Percentiles rank a stretch among this genome's conserved stretches.
These are phyloP conservation scores for Aelia acuminata DNA, from an alignment of 2,888 invertebrate genomes.

Conservation along the genomic window DNA sequence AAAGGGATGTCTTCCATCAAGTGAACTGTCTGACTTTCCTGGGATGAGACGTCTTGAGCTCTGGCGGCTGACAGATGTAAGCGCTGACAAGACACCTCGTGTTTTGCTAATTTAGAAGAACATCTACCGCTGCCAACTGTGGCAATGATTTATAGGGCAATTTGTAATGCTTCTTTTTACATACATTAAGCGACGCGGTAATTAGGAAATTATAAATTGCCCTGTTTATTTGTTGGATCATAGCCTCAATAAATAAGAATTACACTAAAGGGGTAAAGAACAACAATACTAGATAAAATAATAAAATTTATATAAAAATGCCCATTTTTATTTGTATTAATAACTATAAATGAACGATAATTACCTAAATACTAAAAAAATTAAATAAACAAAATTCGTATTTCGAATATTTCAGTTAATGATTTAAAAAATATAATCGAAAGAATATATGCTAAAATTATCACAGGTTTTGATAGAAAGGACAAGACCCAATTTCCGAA, in stretches of 20 bases:
- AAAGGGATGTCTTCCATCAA: slow-evolving; percentile 10
- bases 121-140: background rate
- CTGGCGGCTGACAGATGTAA: background rate
- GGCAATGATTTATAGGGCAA: background rate
- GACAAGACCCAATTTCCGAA: background rate
- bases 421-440: too few relatives aligned
- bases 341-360: too few relatives aligned
- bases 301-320: too few relatives aligned
- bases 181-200: background rate
- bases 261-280: too few relatives aligned
- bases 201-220: background rate
- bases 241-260: background rate
- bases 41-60: background rate
- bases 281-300: too few relatives aligned
- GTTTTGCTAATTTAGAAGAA: slow-evolving; percentile 11
- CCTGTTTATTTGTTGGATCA: background rate
- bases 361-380: too few relatives aligned
- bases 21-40: background rate
- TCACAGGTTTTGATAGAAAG: background rate
- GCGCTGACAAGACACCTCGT: background rate
- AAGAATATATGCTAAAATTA: too few relatives aligned
- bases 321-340: too few relatives aligned
- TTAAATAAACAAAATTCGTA: too few relatives aligned
- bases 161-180: background rate
- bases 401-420: too few relatives aligned